Base-by-base conservation (phyloP, 2,113 vertebrate species). In the Pseudorasbora parva region DNA sequence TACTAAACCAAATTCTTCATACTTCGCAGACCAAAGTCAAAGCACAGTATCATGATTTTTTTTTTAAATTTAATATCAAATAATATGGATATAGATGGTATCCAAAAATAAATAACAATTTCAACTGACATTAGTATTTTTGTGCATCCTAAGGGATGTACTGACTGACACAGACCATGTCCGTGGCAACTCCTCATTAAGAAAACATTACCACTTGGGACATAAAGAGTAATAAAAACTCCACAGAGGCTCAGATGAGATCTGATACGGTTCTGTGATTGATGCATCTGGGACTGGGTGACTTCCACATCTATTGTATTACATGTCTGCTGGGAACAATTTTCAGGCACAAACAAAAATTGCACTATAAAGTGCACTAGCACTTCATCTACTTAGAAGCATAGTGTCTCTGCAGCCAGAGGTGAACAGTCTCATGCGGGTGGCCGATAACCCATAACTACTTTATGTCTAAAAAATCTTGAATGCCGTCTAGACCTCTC, bases 191-290 rank as follows among this genome's bases (percentile, higher is more conserved):
- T 71, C 2, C 27, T 73, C 21, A 51, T 30, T 6, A 41, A 49
- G 33, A 59, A 47, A 19, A 51, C 54, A 57, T 45, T 33, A 66
- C 23, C 45, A n/a, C 23, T 47, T 37, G 49, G 59, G 14, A 79
- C 17, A 79, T 64, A 30, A 79, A 79, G 77, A 25, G 17, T 66
- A 12, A 79, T 64, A 79, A 79, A n/a, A 79, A 79, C 77, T 47
- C n/a, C 14, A 45, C 12, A 1, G 14, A 25, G 17, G 45, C n/a
- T 51, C 59, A 47, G 8, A 60, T 78, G 12, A 17, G 21, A 76
- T 77, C 74, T 76, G 30, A 6, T 78, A 33, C n/a, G 15, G 75
- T 41, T 43, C 54, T 78, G 54, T 78, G 76, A 78, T 62, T 45
- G 37, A 78, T 78, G 76, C 33, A 25, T 3, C 37, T 43, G n/a